Evolutionary conservation across 1,140 invertebrate genomes (phyloP).

Genomic region (Pseudachorutes palmiensis): DNA sequence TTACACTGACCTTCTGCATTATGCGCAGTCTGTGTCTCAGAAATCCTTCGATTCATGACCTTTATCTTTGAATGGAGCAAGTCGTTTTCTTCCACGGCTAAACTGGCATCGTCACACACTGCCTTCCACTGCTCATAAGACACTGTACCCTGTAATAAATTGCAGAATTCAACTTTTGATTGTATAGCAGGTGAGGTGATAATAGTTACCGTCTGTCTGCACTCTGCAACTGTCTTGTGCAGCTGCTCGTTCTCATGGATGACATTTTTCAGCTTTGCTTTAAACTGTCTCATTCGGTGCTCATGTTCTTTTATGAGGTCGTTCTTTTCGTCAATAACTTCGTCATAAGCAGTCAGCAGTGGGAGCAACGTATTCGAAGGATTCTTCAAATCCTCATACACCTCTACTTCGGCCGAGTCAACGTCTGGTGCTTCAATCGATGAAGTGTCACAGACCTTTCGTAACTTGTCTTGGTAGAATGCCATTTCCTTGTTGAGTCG

Average conservation of each 20-base stretch:
- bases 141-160: slow-evolving; percentile 41
- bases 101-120: slow-evolving; percentile 48
- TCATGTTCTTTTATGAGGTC: slow-evolving; percentile 54
- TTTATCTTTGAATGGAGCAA: slow-evolving; percentile 45
- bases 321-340: slow-evolving; percentile 56
- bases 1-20: slow-evolving; percentile 25
- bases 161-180: too few relatives aligned
- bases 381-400: slow-evolving; percentile 42
- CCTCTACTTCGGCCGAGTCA: slow-evolving; percentile 31
- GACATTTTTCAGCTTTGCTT: slow-evolving; percentile 52
- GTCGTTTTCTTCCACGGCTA: slow-evolving; percentile 41
- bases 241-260: slow-evolving; percentile 55
- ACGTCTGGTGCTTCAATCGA: slow-evolving; percentile 19
- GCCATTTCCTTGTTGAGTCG: slow-evolving; percentile 58
- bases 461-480: slow-evolving; percentile 56
- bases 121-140: slow-evolving; percentile 43
- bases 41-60: slow-evolving; percentile 51
- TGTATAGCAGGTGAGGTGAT: too few relatives aligned
- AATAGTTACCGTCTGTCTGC: too few relatives aligned
- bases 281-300: slow-evolving; percentile 53
- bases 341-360: slow-evolving; percentile 58
- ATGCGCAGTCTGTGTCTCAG: slow-evolving; percentile 48
- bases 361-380: slow-evolving; percentile 47
- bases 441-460: slow-evolving; percentile 30
- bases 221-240: slow-evolving; percentile 49